phyloP scores from a whole-genome alignment of 2,797 vertebrate species.

The Sciurus vulgaris region DNA sequence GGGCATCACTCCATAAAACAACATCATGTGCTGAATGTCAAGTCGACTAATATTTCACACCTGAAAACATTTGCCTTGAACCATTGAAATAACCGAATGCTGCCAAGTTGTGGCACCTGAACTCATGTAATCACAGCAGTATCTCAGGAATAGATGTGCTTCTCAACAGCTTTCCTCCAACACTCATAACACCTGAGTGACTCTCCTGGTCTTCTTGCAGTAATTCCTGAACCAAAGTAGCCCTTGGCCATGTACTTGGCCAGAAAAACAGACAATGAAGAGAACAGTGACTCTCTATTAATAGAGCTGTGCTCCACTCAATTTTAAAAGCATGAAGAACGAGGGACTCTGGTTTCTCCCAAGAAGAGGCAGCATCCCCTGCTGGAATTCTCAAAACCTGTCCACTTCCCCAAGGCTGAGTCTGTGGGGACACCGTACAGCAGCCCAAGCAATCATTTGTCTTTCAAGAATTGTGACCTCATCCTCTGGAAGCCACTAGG shows the following conservation, averaged over 20 bases:
- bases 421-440: background rate
- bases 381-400: background rate
- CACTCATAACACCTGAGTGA: background rate
- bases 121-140: background rate
- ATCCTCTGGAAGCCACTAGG: background rate
- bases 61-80: conserved; percentile 37
- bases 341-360: background rate
- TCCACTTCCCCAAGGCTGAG: background rate
- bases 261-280: background rate
- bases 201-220: fast-evolving
- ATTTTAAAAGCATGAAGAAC: background rate
- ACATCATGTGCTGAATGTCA: background rate
- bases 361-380: background rate
- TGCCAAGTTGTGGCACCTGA: background rate
- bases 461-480: background rate
- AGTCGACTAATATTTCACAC: conserved; percentile 2
- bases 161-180: background rate
- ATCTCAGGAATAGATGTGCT: background rate
- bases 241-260: background rate
- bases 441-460: background rate
- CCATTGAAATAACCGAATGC: conserved; percentile 65
- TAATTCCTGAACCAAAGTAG: background rate
- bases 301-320: conserved; percentile 38
- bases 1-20: background rate
- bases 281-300: background rate